Conservation (phyloP, 2,797 vertebrate species). For the Neostethus bicornis region DNA sequence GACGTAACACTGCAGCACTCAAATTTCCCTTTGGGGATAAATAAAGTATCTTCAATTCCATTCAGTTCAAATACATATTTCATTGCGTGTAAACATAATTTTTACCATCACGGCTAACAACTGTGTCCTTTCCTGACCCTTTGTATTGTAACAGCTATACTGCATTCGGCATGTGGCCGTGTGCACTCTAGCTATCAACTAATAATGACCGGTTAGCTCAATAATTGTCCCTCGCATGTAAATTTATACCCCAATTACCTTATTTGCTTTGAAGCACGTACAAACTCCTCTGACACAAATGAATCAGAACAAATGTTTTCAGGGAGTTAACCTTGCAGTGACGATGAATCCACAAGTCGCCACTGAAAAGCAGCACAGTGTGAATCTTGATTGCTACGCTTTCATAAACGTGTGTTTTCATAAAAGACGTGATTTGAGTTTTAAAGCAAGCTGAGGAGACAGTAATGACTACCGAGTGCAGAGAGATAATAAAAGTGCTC, state of each 20-base stretch:
- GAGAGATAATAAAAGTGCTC: constrained; percentile 34
- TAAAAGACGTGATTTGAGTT: constrained; percentile 8
- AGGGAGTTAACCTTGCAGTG: background rate
- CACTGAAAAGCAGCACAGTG: constrained; percentile 14
- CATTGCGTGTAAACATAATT: background rate
- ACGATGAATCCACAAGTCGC: constrained; percentile 24
- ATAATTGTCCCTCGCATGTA: constrained; percentile 13
- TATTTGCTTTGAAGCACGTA: constrained; percentile 38
- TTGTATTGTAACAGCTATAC: constrained; percentile 18
- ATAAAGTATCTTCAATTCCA: too few relatives aligned
- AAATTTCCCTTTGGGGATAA: too few relatives aligned
- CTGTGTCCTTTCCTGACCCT: constrained; percentile 7
- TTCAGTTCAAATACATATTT: background rate
- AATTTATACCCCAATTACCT: constrained; percentile 35
- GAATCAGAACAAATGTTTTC: constrained; percentile 10
- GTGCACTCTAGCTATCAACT: background rate
- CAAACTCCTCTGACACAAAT: constrained; percentile 27
- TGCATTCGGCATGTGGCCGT: background rate
- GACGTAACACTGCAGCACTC: too few relatives aligned
- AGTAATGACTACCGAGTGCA: constrained; percentile 17
- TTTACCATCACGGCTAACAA: constrained; percentile 1
- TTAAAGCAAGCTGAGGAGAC: constrained; percentile 27
- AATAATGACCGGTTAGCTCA: constrained; percentile 5
- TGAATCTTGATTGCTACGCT: background rate
- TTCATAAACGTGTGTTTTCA: constrained; percentile 4